Evolutionary conservation across 2,797 vertebrate genomes (phyloP).

Genomic region (Poliocrania exsul): DNA sequence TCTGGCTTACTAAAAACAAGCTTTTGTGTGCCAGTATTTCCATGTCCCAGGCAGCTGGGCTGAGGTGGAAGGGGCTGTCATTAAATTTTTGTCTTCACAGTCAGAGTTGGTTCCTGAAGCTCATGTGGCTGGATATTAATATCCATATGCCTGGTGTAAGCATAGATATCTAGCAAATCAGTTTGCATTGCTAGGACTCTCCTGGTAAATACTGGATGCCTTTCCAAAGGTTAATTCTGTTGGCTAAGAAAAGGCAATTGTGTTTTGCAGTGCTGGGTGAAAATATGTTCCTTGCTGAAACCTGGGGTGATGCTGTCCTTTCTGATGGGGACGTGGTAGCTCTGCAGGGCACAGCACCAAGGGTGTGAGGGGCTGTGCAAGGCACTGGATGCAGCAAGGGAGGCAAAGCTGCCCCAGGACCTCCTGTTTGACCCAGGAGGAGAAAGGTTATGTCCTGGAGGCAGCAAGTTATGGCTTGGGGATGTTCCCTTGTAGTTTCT

Average conservation of each 20-base stretch:
- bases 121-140: slow-evolving; percentile 4
- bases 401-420: not conserved
- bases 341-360: not conserved
- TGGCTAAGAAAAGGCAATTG: not conserved
- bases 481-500: not conserved
- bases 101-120: not conserved
- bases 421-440: accelerated
- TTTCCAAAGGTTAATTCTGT: not conserved
- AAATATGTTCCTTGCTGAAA: not conserved
- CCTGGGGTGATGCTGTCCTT: not conserved
- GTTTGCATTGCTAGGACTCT: not conserved
- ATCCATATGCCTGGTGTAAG: not conserved
- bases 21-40: not conserved
- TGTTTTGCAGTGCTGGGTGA: not conserved
- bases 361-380: not conserved
- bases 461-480: not conserved
- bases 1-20: slow-evolving; percentile 26
- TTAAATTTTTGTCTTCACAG: not conserved
- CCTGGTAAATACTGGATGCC: not conserved
- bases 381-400: accelerated
- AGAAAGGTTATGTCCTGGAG: not conserved
- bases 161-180: not conserved
- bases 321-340: not conserved
- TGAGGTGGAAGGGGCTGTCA: not conserved
- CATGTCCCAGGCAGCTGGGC: not conserved